Conservation (phyloP, 2,888 invertebrate genomes). For the Acleris laterana region DNA sequence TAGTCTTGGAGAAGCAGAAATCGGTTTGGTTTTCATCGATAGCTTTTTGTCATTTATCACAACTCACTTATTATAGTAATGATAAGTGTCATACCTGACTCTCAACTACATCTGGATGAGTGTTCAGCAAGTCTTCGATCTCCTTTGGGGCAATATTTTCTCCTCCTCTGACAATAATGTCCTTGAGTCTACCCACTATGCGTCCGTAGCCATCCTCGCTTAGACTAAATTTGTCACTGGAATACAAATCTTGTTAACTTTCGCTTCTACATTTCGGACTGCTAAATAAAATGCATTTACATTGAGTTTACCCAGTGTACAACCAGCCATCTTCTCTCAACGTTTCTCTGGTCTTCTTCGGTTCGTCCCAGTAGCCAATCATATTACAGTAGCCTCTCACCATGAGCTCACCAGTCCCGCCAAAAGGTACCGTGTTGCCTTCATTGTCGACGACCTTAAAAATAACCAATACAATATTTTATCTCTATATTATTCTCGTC, state of each 20-base stretch:
- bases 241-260: not conserved
- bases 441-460: constrained; percentile 86
- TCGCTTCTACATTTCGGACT: not conserved
- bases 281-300: not conserved
- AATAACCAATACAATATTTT: not conserved
- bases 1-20: too few relatives aligned
- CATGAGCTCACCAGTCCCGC: constrained; percentile 89
- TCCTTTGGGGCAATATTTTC: constrained; percentile 94
- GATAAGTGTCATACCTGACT: constrained; percentile 82
- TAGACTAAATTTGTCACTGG: constrained; percentile 88
- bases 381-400: constrained; percentile 91
- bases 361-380: constrained; percentile 92
- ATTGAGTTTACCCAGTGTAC: constrained; percentile 86
- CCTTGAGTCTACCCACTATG: constrained; percentile 90
- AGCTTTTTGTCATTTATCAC: too few relatives aligned
- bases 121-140: constrained; percentile 90
- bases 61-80: too few relatives aligned
- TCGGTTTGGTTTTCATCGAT: too few relatives aligned
- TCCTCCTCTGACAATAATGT: constrained; percentile 92
- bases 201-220: constrained; percentile 88
- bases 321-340: constrained; percentile 90
- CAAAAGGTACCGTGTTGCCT: constrained; percentile 87
- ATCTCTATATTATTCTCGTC: too few relatives aligned
- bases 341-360: constrained; percentile 88
- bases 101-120: constrained; percentile 89